These are phyloP conservation scores for Podilymbus podiceps DNA, from an alignment of 2,113 vertebrate species.

Conservation along the genomic window DNA sequence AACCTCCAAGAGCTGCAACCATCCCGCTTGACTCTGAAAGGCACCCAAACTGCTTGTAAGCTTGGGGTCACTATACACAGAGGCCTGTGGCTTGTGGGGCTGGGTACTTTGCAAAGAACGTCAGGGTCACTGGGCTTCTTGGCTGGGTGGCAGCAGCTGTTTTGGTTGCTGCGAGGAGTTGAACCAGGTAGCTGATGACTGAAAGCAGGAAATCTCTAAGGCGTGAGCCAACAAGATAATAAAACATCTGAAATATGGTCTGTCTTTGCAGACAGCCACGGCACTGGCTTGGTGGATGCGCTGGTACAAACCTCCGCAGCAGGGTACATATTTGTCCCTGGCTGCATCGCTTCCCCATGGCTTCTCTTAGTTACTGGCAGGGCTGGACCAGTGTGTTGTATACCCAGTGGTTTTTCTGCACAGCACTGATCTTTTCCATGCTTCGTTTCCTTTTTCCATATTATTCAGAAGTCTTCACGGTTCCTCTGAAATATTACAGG, in stretches of 20 bases:
- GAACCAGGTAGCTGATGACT: not conserved
- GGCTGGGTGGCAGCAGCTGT: not conserved
- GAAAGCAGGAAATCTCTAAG: not conserved
- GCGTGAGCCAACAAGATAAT: not conserved
- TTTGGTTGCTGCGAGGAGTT: not conserved
- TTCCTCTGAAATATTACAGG: not conserved
- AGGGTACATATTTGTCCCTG: not conserved
- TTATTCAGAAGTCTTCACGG: not conserved
- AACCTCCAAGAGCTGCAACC: not conserved
- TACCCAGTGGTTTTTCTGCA: not conserved
- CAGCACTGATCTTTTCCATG: fast-evolving
- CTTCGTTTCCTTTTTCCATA: not conserved
- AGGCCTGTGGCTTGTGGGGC: not conserved
- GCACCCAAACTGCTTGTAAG: not conserved
- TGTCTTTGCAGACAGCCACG: not conserved
- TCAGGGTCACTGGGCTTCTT: not conserved
- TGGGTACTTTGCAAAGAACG: not conserved
- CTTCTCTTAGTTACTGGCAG: not conserved
- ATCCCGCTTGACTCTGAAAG: fast-evolving
- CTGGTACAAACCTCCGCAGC: not conserved
- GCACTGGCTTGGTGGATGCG: not conserved
- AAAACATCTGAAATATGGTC: no score
- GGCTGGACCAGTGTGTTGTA: fast-evolving
- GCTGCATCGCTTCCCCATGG: not conserved
- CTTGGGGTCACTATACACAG: not conserved